Base-by-base conservation (phyloP, 2,797 vertebrate species). In the Nannoperca australis region DNA sequence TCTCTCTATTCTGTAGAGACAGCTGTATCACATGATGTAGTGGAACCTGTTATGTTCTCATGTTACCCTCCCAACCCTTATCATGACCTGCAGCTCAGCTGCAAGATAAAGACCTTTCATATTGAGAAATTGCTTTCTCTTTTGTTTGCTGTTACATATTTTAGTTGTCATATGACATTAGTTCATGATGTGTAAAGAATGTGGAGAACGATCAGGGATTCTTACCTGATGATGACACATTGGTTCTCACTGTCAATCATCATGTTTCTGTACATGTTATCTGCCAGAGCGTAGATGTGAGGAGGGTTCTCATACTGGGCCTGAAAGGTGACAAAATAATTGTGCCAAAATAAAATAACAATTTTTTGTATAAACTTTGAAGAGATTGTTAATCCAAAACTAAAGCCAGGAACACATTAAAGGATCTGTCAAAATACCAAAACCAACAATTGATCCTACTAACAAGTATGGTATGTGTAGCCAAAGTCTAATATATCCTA, bases 231-330 rank as follows among this genome's bases (percentile, higher is more conserved):
- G 89, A 99, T 99, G 92, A 99, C 98, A 85, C 98, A 99, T 45
- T 99, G 98, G 93, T 98, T 98, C 93, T 99, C 98, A 68, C 97
- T 91, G 91, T 99, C 98, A 58, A 99, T 99, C 91, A 99, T 97
- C 98, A 99, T 99, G 90, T 99, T 99, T 88, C 98, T 95, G 94
- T 98, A 99, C 98, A 99, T 99, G 88, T 96, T 97, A 90, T 99
- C 98, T 11, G 98, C 97, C 81, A 99, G 95, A 69, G 98, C 98
- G 40, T 99, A 99, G 94, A 99, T 99, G 87, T 99, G 98, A 60
- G 98, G 98, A 51, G 98, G 98, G 79, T 99, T 99, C 93, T 99
- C 98, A 92, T 99, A 99, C 61, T 98, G 98, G 47, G 98, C 98
- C 98, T 99, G 88, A 70, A 27, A 67, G 61, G 7, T 20, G 34